Evolutionary conservation across 2,113 vertebrate genomes (phyloP).

Genomic region (Melanostigma gelatinosum): DNA sequence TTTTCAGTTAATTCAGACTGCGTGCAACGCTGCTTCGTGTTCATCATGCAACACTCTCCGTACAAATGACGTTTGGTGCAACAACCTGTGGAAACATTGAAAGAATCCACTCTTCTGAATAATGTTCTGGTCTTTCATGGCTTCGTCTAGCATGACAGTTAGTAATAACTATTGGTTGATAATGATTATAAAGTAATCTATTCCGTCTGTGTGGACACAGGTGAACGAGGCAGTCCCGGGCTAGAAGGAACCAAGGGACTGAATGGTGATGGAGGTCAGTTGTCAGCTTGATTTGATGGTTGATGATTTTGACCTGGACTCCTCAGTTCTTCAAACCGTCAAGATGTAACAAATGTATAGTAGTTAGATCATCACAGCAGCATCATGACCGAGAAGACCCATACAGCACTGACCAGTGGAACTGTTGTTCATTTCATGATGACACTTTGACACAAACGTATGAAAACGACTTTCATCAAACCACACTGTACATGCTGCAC

Average conservation of each 20-base stretch:
- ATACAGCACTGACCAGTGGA: neutral
- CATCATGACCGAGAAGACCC: neutral
- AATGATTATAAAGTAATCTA: neutral
- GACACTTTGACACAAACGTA: neutral
- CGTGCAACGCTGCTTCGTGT: no score
- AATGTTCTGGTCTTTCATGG: no score
- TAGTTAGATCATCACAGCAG: neutral
- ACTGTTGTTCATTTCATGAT: neutral
- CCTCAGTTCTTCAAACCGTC: neutral
- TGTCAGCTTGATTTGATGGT: neutral
- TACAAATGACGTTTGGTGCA: no score
- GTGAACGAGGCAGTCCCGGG: slow-evolving; percentile 84
- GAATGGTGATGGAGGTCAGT: slow-evolving; percentile 83
- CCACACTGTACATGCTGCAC: no score
- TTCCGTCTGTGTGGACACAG: slow-evolving; percentile 73
- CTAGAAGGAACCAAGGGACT: slow-evolving; percentile 83
- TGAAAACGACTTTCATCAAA: no score
- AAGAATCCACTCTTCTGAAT: neutral
- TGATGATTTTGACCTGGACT: neutral
- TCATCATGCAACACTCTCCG: no score
- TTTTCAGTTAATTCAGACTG: neutral
- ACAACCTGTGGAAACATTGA: no score
- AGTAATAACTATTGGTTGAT: neutral
- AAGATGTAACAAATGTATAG: no score
- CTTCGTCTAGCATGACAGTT: neutral